These are phyloP conservation scores for Protobothrops flavoviridis DNA, from an alignment of 2,113 vertebrate species.

Conservation along the genomic window DNA sequence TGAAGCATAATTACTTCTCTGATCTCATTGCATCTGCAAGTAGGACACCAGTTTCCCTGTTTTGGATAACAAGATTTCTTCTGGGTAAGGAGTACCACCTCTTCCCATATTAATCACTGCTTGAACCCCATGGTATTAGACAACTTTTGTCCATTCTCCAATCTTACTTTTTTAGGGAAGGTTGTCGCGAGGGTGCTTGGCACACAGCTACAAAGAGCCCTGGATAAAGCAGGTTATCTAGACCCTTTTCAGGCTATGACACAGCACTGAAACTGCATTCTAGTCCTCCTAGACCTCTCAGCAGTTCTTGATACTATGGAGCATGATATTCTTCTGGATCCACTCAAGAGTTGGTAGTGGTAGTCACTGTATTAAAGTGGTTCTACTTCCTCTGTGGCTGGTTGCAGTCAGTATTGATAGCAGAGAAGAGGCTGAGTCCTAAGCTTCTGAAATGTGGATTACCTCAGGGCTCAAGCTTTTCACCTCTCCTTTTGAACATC, in stretches of 20 bases:
- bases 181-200: neutral
- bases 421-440: neutral
- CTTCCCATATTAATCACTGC: too few relatives aligned
- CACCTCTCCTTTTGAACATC: neutral
- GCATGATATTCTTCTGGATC: neutral
- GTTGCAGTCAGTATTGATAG: neutral
- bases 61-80: neutral
- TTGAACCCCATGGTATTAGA: neutral
- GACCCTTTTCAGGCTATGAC: neutral
- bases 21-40: neutral
- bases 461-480: neutral
- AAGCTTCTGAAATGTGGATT: neutral
- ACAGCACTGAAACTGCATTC: neutral
- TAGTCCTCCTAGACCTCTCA: neutral
- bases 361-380: neutral
- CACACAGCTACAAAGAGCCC: neutral
- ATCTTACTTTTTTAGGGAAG: neutral
- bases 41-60: neutral
- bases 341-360: neutral
- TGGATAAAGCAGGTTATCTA: neutral
- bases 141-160: neutral
- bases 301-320: neutral
- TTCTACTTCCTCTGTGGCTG: neutral
- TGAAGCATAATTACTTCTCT: neutral
- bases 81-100: neutral